Evolutionary conservation across 92 coral and sea anemone species (phyloP), one percentile per base, ranked within the genome.

Genomic region (Heliopora coerulea): DNA sequence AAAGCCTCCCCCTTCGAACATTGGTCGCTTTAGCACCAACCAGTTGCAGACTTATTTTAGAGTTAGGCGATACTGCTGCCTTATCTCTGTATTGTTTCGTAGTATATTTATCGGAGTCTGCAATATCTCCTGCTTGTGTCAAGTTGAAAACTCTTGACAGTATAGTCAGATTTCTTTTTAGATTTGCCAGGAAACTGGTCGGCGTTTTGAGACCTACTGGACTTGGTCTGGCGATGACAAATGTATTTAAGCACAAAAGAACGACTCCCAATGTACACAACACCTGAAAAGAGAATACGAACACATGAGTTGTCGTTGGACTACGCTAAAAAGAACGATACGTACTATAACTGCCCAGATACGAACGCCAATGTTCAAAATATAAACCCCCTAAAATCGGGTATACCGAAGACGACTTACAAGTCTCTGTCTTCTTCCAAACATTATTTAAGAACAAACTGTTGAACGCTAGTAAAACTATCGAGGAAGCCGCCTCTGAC

Each of bases 231-330:
- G 48, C 74, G 48, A 67, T 59, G 54, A 56, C 54, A 67, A 67
- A 67, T 67, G 74, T 67, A 59, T 67, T 37, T 56, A 67, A 67
- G 48, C 74, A 67, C 74, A 67, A 34, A 39, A 67, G 74, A 49
- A 67, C 74, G 27, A 67, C 74, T 67, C 74, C 74, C n/a, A 67
- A 46, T 67, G 54, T 67, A 46, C 74, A 67, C 74, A 67, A 67
- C 59, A 67, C 74, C 74, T 67, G 54, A 23, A 67, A 46, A 67
- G 33, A 67, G 74, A 67, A 67, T 56, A 67, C 44, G 18, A 67
- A 48, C 19, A 0, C 32, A 21, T 63, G 29, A 24, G 39, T 18
- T 3, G 9, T 65, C 27, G 31, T 65, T 8, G 50, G 12, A 37
- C 42, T 37, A 37, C 42, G n/a, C n/a, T n/a, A n/a, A n/a, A n/a